Percentiles rank a stretch among this genome's conserved stretches.
Conservation (phyloP, 2,888 invertebrate genomes). For the Drosophila subsilvestris region DNA sequence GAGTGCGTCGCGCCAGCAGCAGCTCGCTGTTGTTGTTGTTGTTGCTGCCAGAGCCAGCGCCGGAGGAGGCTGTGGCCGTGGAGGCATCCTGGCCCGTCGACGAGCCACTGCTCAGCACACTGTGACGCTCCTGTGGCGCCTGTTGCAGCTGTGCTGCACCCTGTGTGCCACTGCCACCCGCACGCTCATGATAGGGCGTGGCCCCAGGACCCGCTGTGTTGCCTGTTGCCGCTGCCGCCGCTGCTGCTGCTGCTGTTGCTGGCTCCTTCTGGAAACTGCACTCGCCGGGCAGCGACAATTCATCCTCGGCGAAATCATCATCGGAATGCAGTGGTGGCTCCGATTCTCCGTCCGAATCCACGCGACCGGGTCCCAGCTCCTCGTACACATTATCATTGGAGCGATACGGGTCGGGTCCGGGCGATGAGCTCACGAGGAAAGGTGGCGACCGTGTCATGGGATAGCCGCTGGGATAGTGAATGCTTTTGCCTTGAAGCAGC, state of each 20-base stretch:
- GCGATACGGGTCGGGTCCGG: constrained; percentile 88
- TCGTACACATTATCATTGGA: constrained; percentile 91
- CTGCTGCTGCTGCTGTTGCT: constrained; percentile 22
- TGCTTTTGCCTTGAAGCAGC: constrained; percentile 81
- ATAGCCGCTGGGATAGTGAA: constrained; percentile 87
- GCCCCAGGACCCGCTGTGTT: constrained; percentile 38
- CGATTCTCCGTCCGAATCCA: constrained; percentile 86
- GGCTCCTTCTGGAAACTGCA: constrained; percentile 81
- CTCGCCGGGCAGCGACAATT: constrained; percentile 87
- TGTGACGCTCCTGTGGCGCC: constrained; percentile 80
- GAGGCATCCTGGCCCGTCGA: constrained; percentile 80
- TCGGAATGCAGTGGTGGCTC: constrained; percentile 89
- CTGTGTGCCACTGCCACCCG: constrained; percentile 42
- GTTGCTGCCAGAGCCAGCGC: constrained; percentile 22
- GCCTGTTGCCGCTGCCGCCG: constrained; percentile 23
- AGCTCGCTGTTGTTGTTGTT: constrained; percentile 46
- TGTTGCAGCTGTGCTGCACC: constrained; percentile 10
- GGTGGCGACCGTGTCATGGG: constrained; percentile 86
- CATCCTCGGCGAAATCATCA: constrained; percentile 94
- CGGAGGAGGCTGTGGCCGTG: constrained; percentile 77
- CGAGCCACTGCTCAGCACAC: constrained; percentile 82
- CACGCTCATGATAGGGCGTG: constrained; percentile 73
- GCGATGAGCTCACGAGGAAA: constrained; percentile 89
- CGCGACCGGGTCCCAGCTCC: constrained; percentile 88
- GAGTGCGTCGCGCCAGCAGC: constrained; percentile 40